Conservation (phyloP, 2,888 invertebrate genomes). For the Drosophila robusta region DNA sequence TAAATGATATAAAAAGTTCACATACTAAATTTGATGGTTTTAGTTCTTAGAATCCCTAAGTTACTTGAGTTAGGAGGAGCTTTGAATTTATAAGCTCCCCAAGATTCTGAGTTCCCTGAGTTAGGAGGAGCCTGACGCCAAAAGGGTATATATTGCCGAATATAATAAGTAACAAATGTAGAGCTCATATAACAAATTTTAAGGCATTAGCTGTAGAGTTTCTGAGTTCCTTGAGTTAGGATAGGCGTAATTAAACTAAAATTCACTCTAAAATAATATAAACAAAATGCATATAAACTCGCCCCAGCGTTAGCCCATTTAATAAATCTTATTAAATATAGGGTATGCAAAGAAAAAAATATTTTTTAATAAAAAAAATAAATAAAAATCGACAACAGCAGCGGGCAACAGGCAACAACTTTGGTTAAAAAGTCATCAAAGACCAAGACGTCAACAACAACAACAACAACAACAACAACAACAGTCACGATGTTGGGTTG, state of each 20-base stretch:
- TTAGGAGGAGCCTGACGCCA: background rate
- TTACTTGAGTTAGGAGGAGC: too few species aligned
- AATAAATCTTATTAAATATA: conserved; percentile 4
- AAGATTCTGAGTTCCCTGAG: background rate
- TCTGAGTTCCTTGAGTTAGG: too few species aligned
- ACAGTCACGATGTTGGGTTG: conserved; percentile 73
- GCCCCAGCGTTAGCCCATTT: too few species aligned
- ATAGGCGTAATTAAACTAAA: background rate
- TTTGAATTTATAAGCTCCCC: background rate
- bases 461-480: conserved; percentile 23
- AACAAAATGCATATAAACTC: background rate
- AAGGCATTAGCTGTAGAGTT: too few species aligned
- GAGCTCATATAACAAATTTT: too few species aligned
- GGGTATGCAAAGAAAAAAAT: conserved; percentile 36
- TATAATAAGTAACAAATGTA: background rate
- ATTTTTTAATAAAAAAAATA: conserved; percentile 15
- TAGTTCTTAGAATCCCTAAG: too few species aligned
- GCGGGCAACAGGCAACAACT: conserved; percentile 48
- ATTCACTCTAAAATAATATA: too few species aligned
- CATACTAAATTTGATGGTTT: too few species aligned
- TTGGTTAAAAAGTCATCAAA: conserved; percentile 79
- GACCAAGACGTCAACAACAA: conserved; percentile 66
- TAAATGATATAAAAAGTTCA: too few species aligned
- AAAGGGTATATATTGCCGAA: background rate
- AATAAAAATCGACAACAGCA: conserved; percentile 40